Base-by-base conservation (phyloP, 2,113 vertebrate species). In the Gyps fulvus region DNA sequence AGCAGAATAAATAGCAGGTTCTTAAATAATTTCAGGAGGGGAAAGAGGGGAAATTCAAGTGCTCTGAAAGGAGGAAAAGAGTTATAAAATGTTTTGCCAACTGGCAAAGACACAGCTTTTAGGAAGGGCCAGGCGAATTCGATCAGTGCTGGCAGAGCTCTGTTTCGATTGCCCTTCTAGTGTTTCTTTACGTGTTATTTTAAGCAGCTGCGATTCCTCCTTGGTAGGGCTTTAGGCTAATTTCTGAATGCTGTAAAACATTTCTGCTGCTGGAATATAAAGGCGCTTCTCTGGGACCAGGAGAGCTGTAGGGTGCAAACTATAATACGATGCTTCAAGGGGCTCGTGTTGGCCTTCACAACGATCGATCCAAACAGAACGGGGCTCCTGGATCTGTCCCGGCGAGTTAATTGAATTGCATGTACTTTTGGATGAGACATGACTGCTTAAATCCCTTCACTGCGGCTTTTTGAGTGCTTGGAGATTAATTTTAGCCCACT, bases 111-210 rank as follows among this genome's bases (percentile, higher is more conserved):
- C 0, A 0, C 50, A n/a, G 87, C 29, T 74, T 66, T 78, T 38
- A 13, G 65, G 69, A 57, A 61, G 50, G 54, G 55, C 66, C 45
- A 15, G 59, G 81, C 54, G 17, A 8, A 61, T 80, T 16, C 29
- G 66, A 31, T 54, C 3, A 4, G 61, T 0, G 1, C 69, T 79
- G 27, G 67, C 84, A 23, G 52, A 88, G 74, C 74, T 80, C 21
- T 4, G 7, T 8, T 89, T 40, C 34, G 1, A 1, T 36, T 36
- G 61, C 65, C 78, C 76, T 67, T 25, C 27, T 26, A 58, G 63
- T 3, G 0, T 27, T 81, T 65, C 73, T 62, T 15, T 11, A 9
- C 0, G 0, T 31, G 11, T 5, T 58, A 16, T 55, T 77, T 76
- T 23, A 25, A 74, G 82, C 38, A 32, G 49, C n/a, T 78, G 50